phyloP scores from a whole-genome alignment of 2,113 vertebrate species.

The Agelaius phoeniceus region DNA sequence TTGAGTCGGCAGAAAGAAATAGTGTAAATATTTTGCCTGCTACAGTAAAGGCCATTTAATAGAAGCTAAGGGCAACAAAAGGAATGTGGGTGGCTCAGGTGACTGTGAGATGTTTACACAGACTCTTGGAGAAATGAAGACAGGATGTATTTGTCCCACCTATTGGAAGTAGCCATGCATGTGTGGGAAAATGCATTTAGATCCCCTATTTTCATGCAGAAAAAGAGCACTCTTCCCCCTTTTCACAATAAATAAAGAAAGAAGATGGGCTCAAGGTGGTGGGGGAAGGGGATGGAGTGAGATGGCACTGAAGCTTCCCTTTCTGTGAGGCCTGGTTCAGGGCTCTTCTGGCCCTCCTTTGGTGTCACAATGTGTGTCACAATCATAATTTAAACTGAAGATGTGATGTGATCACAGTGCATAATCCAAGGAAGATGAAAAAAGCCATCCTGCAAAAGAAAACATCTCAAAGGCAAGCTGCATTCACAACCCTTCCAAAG shows the following conservation, averaged over 20 bases:
- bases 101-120: background rate
- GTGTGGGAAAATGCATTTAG: background rate
- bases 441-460: background rate
- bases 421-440: background rate
- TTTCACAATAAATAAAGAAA: background rate
- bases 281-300: background rate
- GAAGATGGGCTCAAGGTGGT: background rate
- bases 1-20: background rate
- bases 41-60: background rate
- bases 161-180: background rate
- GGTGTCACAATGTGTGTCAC: background rate
- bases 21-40: constrained; percentile 37
- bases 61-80: background rate
- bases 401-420: background rate
- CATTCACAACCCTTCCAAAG: background rate
- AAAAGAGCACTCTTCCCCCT: background rate
- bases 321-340: background rate
- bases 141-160: background rate
- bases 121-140: background rate
- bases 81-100: background rate
- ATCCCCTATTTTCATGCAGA: background rate
- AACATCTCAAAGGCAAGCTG: background rate
- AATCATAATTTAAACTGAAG: background rate
- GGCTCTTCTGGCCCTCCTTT: background rate
- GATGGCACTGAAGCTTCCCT: background rate